Evolutionary conservation across 2,888 invertebrate species (phyloP), one percentile per base, ranked within the genome.

Genomic region (Catocala fraxini): DNA sequence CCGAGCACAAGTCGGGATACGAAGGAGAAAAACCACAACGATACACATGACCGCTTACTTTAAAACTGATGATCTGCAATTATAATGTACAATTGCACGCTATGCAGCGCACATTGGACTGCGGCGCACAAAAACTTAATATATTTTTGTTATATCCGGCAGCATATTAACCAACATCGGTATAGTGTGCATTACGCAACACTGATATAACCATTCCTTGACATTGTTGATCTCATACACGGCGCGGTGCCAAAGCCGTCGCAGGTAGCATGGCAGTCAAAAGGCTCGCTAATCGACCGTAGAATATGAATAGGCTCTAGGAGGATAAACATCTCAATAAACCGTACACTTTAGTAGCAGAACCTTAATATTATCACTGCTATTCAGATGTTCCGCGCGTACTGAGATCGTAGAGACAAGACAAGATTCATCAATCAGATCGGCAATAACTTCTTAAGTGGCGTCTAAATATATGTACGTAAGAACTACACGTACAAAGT

Each of bases 181-280:
- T 54, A 35, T 41, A 63, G 48, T 59, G 56, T 59, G 62, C 49
- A 71, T 90, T 90, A 78, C 85, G 81, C 81, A 89, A 87, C 66
- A 73, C 75, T 84, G 81, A 84, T 86, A 86, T 86, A 89, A 86
- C 79, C 75, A 59, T 75, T 76, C 90, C 92, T 91, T 92, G 91
- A 90, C 90, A 91, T 91, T 92, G 90, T 89, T 91, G 86, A 87
- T 88, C 83, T 88, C 87, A 88, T 81, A 81, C 81, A 65, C 65
- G 68, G 74, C 71, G 79, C 79, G 71, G 82, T 85, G 89, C 86
- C 88, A 87, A 83, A 85, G 85, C 65, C 81, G 72, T 71, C 70
- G 70, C 72, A 80, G 74, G 77, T 76, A 79, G 56, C 70, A 68
- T 63, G 70, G 74, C 76, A 73, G 79, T 73, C 77, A 79, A 68